Percentiles rank a stretch among this genome's conserved stretches.
phyloP scores from a whole-genome alignment of 2,113 vertebrate genomes.

The Dicrurus megarhynchus region DNA sequence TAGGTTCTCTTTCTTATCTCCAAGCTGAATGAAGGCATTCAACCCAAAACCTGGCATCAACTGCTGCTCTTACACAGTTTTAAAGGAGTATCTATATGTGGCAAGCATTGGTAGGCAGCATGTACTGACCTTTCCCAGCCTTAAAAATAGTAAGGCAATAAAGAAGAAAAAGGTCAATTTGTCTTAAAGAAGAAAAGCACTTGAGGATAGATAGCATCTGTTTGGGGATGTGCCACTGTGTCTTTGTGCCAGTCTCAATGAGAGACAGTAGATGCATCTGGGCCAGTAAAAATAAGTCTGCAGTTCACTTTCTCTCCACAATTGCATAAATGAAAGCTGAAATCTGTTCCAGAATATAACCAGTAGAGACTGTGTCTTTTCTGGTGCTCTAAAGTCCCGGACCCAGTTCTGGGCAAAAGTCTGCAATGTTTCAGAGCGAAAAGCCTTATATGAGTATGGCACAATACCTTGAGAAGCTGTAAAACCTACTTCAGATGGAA shows the following conservation, averaged over 20 bases:
- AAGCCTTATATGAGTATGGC: neutral
- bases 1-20: neutral
- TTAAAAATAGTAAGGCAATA: neutral
- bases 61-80: neutral
- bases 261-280: neutral
- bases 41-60: neutral
- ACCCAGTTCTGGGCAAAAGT: neutral
- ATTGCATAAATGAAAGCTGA: neutral
- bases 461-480: neutral
- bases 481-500: neutral
- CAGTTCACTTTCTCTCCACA: neutral
- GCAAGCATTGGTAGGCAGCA: neutral
- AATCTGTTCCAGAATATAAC: neutral
- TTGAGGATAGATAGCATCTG: neutral
- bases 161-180: neutral
- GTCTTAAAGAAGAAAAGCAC: neutral
- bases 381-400: neutral
- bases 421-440: neutral
- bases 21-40: neutral
- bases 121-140: neutral
- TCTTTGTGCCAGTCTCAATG: neutral
- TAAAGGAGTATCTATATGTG: neutral
- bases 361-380: neutral
- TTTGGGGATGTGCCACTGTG: neutral
- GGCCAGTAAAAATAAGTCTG: conserved; percentile 3